phyloP scores from a whole-genome alignment of 2,797 vertebrate species.

The Telmatherina bonti region DNA sequence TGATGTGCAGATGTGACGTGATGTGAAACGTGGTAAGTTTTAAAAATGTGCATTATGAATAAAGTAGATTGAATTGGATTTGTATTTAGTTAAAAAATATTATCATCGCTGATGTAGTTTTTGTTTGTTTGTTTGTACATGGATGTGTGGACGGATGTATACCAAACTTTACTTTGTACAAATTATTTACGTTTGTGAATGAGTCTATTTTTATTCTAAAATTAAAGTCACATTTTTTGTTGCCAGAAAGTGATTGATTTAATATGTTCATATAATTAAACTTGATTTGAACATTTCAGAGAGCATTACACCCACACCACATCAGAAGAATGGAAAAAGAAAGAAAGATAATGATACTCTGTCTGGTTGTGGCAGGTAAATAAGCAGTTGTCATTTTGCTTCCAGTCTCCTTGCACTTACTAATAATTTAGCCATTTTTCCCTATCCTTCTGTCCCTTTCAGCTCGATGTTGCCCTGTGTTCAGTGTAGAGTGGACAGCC shows the following conservation, averaged over 20 bases:
- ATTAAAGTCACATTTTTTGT: background rate
- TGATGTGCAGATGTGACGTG: no score
- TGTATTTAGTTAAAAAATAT: no score
- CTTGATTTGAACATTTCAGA: conserved; percentile 12
- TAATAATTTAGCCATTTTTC: background rate
- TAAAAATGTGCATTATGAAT: no score
- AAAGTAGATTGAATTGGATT: no score
- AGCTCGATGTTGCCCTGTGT: conserved; percentile 32
- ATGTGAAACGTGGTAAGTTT: no score
- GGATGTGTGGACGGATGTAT: background rate
- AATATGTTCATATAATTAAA: background rate
- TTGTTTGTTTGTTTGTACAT: no score
- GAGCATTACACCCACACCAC: background rate
- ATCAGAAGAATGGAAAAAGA: conserved; percentile 29
- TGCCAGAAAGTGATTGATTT: background rate
- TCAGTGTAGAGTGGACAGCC: conserved; percentile 55
- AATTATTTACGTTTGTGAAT: no score
- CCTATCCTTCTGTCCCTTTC: conserved; percentile 7
- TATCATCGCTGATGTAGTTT: no score
- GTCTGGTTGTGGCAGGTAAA: conserved; percentile 54
- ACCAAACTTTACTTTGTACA: background rate
- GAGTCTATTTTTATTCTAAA: no score
- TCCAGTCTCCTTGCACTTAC: background rate
- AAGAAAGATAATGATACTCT: conserved; percentile 2
- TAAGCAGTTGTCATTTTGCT: background rate